Evolutionary conservation across 2,113 vertebrate species (phyloP).

Genomic region (Kryptolebias marmoratus): DNA sequence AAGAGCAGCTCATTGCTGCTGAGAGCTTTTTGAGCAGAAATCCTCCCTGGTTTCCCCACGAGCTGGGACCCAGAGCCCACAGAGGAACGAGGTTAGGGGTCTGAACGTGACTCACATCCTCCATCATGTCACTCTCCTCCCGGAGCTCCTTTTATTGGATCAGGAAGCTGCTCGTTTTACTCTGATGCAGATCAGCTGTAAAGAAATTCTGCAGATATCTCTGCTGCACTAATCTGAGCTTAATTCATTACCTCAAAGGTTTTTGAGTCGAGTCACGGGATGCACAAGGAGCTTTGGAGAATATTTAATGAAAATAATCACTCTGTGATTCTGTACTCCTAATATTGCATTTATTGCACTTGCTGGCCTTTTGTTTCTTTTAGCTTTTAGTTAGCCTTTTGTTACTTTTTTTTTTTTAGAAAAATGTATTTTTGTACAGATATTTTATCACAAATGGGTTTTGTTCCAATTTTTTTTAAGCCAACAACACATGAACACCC

Average conservation of each 20-base stretch:
- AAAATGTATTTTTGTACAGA: no score
- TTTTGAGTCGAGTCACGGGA: neutral
- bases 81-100: slow-evolving; percentile 28
- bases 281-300: neutral
- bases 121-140: slow-evolving; percentile 21
- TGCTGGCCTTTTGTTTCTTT: neutral
- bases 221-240: slow-evolving; percentile 4
- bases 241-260: neutral
- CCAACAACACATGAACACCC: no score
- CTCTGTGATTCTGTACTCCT: no score
- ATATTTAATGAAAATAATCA: no score
- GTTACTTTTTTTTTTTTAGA: no score
- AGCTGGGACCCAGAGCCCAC: slow-evolving; percentile 41
- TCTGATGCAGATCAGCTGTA: neutral
- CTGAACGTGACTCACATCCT: slow-evolving; percentile 59
- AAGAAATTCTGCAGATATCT: slow-evolving; percentile 6
- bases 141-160: slow-evolving; percentile 7
- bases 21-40: slow-evolving; percentile 16
- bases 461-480: no score
- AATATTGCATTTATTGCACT: neutral
- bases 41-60: slow-evolving; percentile 7
- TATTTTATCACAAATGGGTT: no score
- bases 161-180: slow-evolving; percentile 1
- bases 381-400: no score
- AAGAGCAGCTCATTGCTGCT: slow-evolving; percentile 20